Percentiles rank a stretch among this genome's conserved stretches.
Evolutionary conservation across 2,113 vertebrate species (phyloP).

Genomic region (Mirza zaza): DNA sequence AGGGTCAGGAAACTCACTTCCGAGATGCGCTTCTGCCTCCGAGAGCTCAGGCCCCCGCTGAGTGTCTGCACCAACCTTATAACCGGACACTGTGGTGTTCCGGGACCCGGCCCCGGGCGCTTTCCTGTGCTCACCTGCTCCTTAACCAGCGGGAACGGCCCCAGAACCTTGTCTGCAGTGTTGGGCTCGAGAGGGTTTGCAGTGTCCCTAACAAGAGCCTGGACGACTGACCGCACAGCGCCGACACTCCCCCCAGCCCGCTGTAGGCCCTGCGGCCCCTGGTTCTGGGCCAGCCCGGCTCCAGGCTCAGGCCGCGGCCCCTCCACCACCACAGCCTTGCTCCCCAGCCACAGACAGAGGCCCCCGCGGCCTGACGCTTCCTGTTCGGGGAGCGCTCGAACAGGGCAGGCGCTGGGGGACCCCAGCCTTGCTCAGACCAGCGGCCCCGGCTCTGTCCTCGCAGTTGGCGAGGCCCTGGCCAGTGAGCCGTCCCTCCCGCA

Average conservation of each 20-base stretch:
- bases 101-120: no score
- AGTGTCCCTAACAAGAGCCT: not conserved
- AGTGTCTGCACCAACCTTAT: no score
- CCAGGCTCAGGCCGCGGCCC: not conserved
- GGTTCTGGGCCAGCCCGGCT: not conserved
- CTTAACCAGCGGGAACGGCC: no score
- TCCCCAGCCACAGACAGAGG: not conserved
- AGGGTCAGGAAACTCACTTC: not conserved
- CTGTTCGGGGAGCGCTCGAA: not conserved
- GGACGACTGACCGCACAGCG: fast-evolving
- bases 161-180: no score
- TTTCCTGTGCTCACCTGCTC: not conserved
- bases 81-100: no score
- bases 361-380: not conserved
- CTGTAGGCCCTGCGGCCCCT: not conserved
- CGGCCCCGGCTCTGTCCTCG: not conserved
- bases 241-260: not conserved
- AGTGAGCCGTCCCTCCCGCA: not conserved
- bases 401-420: not conserved
- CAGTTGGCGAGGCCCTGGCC: not conserved
- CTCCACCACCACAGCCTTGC: not conserved
- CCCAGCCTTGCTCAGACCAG: not conserved
- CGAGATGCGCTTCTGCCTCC: not conserved
- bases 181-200: not conserved
- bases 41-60: not conserved